Percentiles rank a stretch among this genome's conserved stretches.
These are phyloP conservation scores for Lanistes nyassanus DNA, from an alignment of 1,140 invertebrate species.

Conservation along the genomic window DNA sequence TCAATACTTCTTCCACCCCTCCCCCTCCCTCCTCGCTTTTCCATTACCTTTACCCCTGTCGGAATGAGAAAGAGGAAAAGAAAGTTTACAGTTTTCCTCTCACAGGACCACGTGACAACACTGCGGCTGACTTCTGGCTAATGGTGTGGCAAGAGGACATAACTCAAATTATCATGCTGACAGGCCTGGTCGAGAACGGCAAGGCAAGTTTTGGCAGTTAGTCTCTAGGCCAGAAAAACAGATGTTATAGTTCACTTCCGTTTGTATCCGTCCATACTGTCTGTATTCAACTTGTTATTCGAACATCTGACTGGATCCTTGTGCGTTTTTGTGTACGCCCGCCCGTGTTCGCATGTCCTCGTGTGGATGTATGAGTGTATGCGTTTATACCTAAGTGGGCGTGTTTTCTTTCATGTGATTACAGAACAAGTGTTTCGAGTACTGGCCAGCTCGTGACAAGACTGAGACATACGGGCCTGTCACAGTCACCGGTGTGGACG, in stretches of 20 bases:
- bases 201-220: no score
- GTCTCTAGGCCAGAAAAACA: no score
- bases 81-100: no score
- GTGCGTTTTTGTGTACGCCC: background rate
- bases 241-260: no score
- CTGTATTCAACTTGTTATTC: background rate
- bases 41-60: no score
- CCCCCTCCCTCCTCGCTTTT: no score
- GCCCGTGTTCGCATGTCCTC: background rate
- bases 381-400: slow-evolving; percentile 1
- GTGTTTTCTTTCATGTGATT: slow-evolving; percentile 8
- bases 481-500: no score
- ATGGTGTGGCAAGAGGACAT: slow-evolving; percentile 44
- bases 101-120: slow-evolving; percentile 38
- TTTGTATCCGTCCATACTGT: background rate
- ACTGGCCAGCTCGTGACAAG: no score
- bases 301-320: background rate
- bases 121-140: slow-evolving; percentile 41
- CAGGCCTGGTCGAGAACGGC: slow-evolving; percentile 43
- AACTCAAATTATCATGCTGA: slow-evolving; percentile 43
- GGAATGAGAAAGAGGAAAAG: no score
- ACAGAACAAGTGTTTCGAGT: no score
- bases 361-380: background rate
- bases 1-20: no score
- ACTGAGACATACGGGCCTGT: no score